These are phyloP conservation scores for Strigamia crassipes DNA, from an alignment of 2,888 invertebrate genomes.

Conservation along the genomic window DNA sequence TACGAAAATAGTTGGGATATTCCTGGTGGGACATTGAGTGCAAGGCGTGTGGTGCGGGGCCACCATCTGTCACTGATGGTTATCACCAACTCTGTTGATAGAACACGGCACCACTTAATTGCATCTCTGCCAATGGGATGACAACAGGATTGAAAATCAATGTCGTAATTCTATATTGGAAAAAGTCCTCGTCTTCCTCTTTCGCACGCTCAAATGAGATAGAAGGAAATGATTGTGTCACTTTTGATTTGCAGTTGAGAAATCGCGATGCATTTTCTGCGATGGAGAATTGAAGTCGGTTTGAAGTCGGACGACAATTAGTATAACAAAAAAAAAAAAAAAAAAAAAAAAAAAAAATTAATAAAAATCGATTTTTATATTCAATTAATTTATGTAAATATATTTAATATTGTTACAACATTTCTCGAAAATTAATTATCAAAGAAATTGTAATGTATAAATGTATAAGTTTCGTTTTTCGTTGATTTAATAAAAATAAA, in stretches of 20 bases:
- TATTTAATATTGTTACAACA: too few species aligned
- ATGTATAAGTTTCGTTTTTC: background rate
- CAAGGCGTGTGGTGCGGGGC: background rate
- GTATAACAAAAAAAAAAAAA: background rate
- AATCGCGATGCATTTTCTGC: conserved; percentile 36
- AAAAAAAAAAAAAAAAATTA: background rate
- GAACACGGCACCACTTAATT: conserved; percentile 42
- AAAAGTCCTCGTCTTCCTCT: conserved; percentile 12
- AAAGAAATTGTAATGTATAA: background rate
- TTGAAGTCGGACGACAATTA: background rate
- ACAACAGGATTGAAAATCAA: conserved; percentile 38
- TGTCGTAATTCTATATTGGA: conserved; percentile 36
- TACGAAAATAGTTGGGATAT: background rate
- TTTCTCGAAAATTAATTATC: too few species aligned
- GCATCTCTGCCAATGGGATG: conserved; percentile 31
- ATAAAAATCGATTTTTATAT: background rate
- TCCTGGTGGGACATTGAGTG: background rate
- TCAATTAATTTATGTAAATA: background rate
- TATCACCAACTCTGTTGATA: conserved; percentile 34
- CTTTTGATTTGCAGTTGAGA: conserved; percentile 29
- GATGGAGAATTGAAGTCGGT: conserved; percentile 2
- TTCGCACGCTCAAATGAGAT: conserved; percentile 22
- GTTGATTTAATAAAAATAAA: background rate
- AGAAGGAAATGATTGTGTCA: conserved; percentile 27
- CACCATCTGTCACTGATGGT: conserved; percentile 40